Evolutionary conservation across 2,888 invertebrate species (phyloP).

Genomic region (Stenodera caucasica): DNA sequence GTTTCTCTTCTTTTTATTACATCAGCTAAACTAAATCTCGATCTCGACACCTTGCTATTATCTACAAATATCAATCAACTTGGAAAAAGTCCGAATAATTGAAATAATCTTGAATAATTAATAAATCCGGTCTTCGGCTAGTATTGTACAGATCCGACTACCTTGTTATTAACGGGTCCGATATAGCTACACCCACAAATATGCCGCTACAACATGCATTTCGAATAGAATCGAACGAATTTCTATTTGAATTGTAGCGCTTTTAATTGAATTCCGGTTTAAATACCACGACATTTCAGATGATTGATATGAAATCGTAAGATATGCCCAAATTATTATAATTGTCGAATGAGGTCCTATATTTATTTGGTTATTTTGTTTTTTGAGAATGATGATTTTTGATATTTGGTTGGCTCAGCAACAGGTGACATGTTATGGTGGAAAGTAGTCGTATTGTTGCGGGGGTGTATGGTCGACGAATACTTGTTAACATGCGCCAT

Average conservation of each 20-base stretch:
- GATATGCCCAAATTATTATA: too few species aligned
- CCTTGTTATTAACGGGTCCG: slow-evolving; percentile 35
- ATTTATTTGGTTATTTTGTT: not conserved
- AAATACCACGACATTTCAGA: too few species aligned
- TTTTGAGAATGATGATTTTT: slow-evolving; percentile 1
- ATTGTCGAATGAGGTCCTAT: too few species aligned
- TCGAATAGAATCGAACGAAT: not conserved
- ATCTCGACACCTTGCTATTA: slow-evolving; percentile 1
- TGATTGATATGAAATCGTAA: too few species aligned
- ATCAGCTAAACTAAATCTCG: not conserved
- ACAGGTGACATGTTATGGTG: slow-evolving; percentile 34
- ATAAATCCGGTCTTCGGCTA: slow-evolving; percentile 22
- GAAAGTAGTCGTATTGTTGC: slow-evolving; percentile 32
- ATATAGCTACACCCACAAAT: slow-evolving; percentile 30
- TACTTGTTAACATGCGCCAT: slow-evolving; percentile 47
- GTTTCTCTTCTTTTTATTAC: not conserved
- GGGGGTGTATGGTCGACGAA: slow-evolving; percentile 37
- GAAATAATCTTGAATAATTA: slow-evolving; percentile 11
- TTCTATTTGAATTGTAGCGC: too few species aligned
- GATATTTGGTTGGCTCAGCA: slow-evolving; percentile 15
- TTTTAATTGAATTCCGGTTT: too few species aligned
- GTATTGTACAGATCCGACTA: slow-evolving; percentile 21
- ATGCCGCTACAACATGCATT: slow-evolving; percentile 12
- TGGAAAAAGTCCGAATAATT: not conserved
- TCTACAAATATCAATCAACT: not conserved